Percentiles rank a stretch among this genome's conserved stretches.
Evolutionary conservation across 2,888 invertebrate genomes (phyloP).

Genomic region (Cremastinae sp.): DNA sequence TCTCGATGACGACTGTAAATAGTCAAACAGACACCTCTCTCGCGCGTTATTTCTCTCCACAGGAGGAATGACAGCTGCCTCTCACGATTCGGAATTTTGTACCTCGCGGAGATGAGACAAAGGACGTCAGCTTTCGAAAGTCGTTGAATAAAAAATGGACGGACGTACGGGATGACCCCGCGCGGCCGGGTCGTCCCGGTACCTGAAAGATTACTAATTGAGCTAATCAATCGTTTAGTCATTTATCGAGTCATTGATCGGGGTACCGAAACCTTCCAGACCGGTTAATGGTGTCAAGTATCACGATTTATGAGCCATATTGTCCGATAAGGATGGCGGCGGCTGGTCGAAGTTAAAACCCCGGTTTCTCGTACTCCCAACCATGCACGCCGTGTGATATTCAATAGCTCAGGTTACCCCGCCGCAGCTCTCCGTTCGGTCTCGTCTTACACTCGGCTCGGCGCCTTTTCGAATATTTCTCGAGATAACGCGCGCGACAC

Average conservation of each 20-base stretch:
- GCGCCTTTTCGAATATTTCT: conserved; percentile 46
- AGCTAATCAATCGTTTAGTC: conserved; percentile 70
- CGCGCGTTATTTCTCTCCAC: too few relatives aligned
- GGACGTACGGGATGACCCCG: conserved; percentile 5
- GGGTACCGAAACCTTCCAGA: conserved; percentile 58
- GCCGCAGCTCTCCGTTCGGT: conserved; percentile 7
- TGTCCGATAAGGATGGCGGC: conserved; percentile 53
- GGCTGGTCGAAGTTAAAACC: conserved; percentile 13
- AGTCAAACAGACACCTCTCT: too few relatives aligned
- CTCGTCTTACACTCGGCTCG: conserved; percentile 29
- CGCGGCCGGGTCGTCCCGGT: neutral
- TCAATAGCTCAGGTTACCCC: conserved; percentile 9
- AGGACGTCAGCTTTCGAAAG: too few relatives aligned
- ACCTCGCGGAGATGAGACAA: too few relatives aligned
- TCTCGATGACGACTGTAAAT: too few relatives aligned
- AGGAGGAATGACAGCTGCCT: too few relatives aligned
- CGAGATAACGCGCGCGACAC: conserved; percentile 43
- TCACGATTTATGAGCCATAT: conserved; percentile 60
- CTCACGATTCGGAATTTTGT: too few relatives aligned
- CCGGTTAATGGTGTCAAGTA: conserved; percentile 57
- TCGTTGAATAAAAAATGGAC: too few relatives aligned
- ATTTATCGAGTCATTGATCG: conserved; percentile 56
- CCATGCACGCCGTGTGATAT: conserved; percentile 17
- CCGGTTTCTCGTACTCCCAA: conserved; percentile 1
- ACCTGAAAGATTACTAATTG: conserved; percentile 69